A percentile compares a stretch with the other conserved stretches of the same genome.
Conservation (phyloP, 1,140 invertebrate genomes). For the Metaphire vulgaris region DNA sequence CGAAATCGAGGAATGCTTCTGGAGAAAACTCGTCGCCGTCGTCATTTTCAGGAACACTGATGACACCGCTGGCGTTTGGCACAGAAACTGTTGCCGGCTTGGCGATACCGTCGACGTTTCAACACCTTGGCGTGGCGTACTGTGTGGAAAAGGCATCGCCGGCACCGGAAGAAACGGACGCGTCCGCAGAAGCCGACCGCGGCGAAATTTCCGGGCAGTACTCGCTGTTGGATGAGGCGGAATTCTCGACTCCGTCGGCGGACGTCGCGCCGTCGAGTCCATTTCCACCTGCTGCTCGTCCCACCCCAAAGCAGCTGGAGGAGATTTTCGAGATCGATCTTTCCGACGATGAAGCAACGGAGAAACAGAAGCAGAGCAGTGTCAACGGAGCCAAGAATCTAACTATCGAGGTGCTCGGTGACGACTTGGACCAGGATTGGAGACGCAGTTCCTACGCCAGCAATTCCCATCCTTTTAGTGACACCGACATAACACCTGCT, state of each 20-base stretch:
- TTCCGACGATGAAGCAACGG: slow-evolving; percentile 26
- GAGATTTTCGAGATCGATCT: slow-evolving; percentile 21
- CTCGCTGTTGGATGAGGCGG: background rate
- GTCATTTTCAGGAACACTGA: background rate
- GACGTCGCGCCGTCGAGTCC: background rate
- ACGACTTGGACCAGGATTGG: slow-evolving; percentile 35
- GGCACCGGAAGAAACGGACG: background rate
- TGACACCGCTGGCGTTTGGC: background rate
- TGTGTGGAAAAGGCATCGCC: too few species aligned
- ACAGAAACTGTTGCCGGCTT: background rate
- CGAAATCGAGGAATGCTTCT: background rate
- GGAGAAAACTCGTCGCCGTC: background rate
- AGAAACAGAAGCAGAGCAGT: slow-evolving; percentile 31
- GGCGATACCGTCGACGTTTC: background rate
- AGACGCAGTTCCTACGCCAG: slow-evolving; percentile 34
- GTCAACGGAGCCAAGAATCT: background rate
- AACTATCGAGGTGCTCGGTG: background rate
- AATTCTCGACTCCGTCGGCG: background rate
- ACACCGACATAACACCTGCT: slow-evolving; percentile 70
- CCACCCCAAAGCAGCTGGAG: background rate
- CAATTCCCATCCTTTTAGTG: slow-evolving; percentile 83
- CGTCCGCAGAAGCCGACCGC: background rate
- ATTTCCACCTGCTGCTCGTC: background rate
- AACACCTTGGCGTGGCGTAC: too few species aligned
- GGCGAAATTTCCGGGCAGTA: background rate